These are phyloP conservation scores for Lomographa bimaculata DNA, from an alignment of 2,888 invertebrate species.

Conservation along the genomic window DNA sequence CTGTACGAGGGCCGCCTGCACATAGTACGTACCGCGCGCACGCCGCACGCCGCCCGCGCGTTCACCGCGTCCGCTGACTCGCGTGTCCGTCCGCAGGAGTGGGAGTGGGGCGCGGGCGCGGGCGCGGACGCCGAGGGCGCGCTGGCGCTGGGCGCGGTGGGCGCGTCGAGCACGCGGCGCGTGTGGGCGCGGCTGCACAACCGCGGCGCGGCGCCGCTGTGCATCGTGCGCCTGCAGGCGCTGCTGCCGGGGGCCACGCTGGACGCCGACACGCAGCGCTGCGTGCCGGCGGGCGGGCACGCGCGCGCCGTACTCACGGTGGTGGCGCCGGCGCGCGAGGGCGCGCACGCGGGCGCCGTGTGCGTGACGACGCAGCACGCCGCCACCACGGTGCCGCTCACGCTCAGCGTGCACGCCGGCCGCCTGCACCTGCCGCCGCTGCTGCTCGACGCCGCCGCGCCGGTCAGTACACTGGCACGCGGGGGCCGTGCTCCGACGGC, in stretches of 20 bases:
- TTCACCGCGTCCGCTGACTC: not conserved
- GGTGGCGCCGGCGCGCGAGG: constrained; percentile 35
- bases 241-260: constrained; percentile 31
- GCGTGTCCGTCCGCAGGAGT: constrained; percentile 55
- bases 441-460: constrained; percentile 43
- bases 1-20: constrained; percentile 70
- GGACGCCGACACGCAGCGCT: constrained; percentile 27
- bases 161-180: constrained; percentile 86
- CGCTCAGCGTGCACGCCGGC: constrained; percentile 19
- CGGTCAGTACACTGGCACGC: constrained; percentile 31
- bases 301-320: constrained; percentile 28
- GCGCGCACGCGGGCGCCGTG: constrained; percentile 14
- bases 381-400: not conserved
- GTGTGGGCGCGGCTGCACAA: constrained; percentile 80
- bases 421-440: constrained; percentile 20
- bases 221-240: constrained; percentile 44
- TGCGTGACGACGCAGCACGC: not conserved
- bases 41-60: not conserved
- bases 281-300: constrained; percentile 34
- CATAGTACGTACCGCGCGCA: constrained; percentile 42
- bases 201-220: constrained; percentile 52
- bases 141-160: constrained; percentile 86
- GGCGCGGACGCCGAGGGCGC: constrained; percentile 39
- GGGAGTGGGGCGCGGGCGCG: constrained; percentile 70
- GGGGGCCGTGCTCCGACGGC: not conserved